A percentile compares a stretch with the other conserved stretches of the same genome.
Evolutionary conservation across 2,113 vertebrate genomes (phyloP).

Genomic region (Sebastes schlegelii): DNA sequence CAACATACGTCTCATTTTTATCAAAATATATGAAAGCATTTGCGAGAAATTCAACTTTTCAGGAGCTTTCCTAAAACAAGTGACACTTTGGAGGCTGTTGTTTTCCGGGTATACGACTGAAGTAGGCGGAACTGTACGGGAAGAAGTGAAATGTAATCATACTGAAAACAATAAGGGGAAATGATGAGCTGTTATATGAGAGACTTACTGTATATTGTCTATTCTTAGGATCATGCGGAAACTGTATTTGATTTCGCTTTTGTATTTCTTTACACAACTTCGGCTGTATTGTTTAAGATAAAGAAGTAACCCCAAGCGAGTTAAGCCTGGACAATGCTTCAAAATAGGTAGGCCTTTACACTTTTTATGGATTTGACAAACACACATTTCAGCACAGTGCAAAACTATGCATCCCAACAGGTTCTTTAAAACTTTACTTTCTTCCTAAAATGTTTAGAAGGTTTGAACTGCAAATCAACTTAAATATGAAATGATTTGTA

Average conservation of each 20-base stretch:
- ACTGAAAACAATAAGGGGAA: background rate
- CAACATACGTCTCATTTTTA: background rate
- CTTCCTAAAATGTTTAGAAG: constrained; percentile 4
- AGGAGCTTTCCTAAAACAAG: constrained; percentile 19
- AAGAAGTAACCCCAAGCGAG: background rate
- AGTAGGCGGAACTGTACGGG: background rate
- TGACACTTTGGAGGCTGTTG: background rate
- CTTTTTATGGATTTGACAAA: background rate
- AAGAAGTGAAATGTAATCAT: background rate
- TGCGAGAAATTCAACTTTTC: constrained; percentile 6
- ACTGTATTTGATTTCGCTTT: background rate
- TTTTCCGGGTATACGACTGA: background rate
- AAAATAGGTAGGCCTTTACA: background rate
- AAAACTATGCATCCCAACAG: background rate
- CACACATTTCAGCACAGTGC: background rate
- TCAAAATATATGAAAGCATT: background rate
- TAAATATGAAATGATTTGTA: background rate
- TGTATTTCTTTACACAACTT: background rate
- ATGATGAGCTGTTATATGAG: background rate
- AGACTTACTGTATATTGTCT: background rate
- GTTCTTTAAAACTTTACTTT: background rate
- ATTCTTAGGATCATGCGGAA: background rate
- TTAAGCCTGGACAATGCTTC: background rate
- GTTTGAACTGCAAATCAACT: constrained; percentile 1
- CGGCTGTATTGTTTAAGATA: background rate